Evolutionary conservation across 2,113 vertebrate species (phyloP), one percentile per base, ranked within the genome.

Genomic region (Atherinomorus stipes): DNA sequence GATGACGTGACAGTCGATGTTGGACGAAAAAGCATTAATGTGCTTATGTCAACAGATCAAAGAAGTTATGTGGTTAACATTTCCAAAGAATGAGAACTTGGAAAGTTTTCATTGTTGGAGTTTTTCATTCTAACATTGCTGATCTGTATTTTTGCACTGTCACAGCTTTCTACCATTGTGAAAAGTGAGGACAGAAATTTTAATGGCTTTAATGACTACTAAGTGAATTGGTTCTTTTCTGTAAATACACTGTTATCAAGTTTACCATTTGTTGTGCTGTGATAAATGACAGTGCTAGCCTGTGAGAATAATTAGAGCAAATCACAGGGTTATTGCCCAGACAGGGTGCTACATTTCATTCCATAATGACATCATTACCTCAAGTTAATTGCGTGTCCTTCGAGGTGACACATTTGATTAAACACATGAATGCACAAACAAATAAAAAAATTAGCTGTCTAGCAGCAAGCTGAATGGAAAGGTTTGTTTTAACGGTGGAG

Each of bases 361-460:
- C 80, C 50, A 80, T 85, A 83, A 86, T 81, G 88, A 90, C 76
- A 88, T 88, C 86, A 88, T 93, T 90, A 90, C 78, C 77, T 89
- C 66, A 59, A 78, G 78, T 83, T 77, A 92, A 90, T 91, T 86
- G 86, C 57, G 72, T 78, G 71, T 65, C 78, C 74, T 78, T 58
- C 12, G 37, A 81, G 78, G 83, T 87, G 85, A 88, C 86, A 77
- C 22, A 44, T 90, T 79, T 87, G 84, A 90, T 89, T 88, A 87
- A 91, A 89, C 86, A 82, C 76, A 79, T 64, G 78, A 85, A 70
- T 28, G 79, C 72, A 81, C 78, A 90, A 84, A 89, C 79, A 80
- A 89, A 88, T 88, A 2, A 64, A 80, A 84, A 83, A 86, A 85
- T 74, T 78, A 80, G 64, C 66, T 10, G 70, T 16, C 47, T 56